Conservation (phyloP, 2,888 invertebrate species). For the Drosophila pseudotakahashii region DNA sequence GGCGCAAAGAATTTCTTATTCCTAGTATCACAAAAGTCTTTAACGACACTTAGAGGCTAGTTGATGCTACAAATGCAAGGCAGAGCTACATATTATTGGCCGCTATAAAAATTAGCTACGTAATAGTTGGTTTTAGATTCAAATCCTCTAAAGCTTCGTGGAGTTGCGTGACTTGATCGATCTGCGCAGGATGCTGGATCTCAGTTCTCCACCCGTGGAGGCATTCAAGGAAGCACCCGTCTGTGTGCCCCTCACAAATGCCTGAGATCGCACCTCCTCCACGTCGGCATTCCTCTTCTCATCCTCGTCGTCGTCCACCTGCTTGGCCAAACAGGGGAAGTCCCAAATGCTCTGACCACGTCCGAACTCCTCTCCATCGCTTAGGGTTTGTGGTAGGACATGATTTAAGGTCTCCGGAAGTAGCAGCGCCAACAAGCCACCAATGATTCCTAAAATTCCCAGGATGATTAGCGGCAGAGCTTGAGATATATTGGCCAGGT, state of each 20-base stretch:
- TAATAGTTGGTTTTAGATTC: slow-evolving; percentile 6
- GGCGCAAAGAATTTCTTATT: slow-evolving; percentile 26
- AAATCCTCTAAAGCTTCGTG: slow-evolving; percentile 72
- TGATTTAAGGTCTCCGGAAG: slow-evolving; percentile 94
- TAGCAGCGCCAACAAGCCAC: slow-evolving; percentile 91
- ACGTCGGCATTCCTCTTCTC: slow-evolving; percentile 58
- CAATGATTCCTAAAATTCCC: slow-evolving; percentile 90
- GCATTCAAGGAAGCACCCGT: slow-evolving; percentile 86
- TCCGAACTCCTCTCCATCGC: slow-evolving; percentile 94
- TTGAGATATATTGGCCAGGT: slow-evolving; percentile 88
- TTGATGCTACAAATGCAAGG: slow-evolving; percentile 43
- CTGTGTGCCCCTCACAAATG: slow-evolving; percentile 82
- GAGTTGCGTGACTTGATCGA: slow-evolving; percentile 85
- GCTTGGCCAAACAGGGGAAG: slow-evolving; percentile 90
- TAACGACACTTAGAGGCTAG: slow-evolving; percentile 35
- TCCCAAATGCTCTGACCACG: slow-evolving; percentile 92
- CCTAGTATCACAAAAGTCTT: slow-evolving; percentile 49
- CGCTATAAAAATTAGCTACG: slow-evolving; percentile 34
- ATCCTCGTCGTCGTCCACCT: slow-evolving; percentile 82
- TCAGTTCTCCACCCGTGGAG: slow-evolving; percentile 87
- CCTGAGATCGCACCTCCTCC: slow-evolving; percentile 74
- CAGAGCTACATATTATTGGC: slow-evolving; percentile 29
- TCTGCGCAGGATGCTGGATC: slow-evolving; percentile 87
- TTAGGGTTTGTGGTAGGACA: slow-evolving; percentile 93
- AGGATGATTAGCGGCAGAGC: slow-evolving; percentile 91